Evolutionary conservation across 1,140 invertebrate genomes (phyloP), one percentile per base, ranked within the genome.

Genomic region (Ceratosolen solmsi): DNA sequence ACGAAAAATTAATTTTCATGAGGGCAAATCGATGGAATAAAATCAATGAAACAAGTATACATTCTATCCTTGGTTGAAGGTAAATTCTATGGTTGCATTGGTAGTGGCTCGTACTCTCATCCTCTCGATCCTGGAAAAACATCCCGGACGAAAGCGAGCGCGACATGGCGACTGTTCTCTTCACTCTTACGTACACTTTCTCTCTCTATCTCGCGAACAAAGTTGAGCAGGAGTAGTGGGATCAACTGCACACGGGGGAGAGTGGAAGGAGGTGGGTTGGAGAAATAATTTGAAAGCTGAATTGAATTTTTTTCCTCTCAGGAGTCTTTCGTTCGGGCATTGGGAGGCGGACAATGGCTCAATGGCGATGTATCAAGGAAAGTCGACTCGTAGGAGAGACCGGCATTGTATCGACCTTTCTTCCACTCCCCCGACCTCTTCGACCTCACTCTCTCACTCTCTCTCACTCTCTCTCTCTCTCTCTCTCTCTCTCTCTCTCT

Each of bases 341-440:
- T 90, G 90, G 90, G 87, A 90, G 86, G 89, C 89, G 91, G 89
- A 92, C 91, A 92, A 92, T 91, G 88, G 90, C 87, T 91, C 89
- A 92, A 92, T 91, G 88, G 89, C 89, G 90, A 91, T 92, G 90
- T 91, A 92, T 92, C 91, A 91, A 92, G 89, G 91, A 91, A 91
- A 92, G 91, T 92, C 91, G 91, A 91, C 90, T 92, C 89, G 87
- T 88, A 89, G 89, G 90, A 91, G 90, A 91, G 41, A 68, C 87
- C 84, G 88, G 90, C 84, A 92, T 91, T 92, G 91, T 92, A 91
- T 91, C 91, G 91, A 87, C 88, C 89, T 91, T 92, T 91, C 89
- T 87, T 89, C 88, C 71, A 85, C 88, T 82, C 87, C 83, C 87
- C 84, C 73, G 80, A 60, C 49, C 74, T 79, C 82, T 85, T 82